A percentile compares a stretch with the other conserved stretches of the same genome.
Conservation (phyloP, 2,888 invertebrate genomes). For the Chirona hameri region DNA sequence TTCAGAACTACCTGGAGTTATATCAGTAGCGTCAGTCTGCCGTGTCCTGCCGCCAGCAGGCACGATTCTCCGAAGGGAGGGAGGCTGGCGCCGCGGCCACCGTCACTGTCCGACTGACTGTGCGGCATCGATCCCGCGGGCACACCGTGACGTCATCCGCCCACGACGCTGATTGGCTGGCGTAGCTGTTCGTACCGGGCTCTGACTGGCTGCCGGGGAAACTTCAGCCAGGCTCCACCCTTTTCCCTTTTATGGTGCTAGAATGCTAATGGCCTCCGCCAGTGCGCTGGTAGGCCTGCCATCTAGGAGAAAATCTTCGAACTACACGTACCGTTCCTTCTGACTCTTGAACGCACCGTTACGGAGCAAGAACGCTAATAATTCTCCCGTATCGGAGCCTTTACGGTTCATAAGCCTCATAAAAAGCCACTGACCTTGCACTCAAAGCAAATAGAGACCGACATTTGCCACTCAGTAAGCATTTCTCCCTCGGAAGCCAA, state of each 20-base stretch:
- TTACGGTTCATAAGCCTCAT: constrained; percentile 27
- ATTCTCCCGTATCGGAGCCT: constrained; percentile 25
- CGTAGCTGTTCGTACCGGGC: no score
- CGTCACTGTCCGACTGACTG: background rate
- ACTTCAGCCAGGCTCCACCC: background rate
- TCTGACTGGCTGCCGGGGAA: background rate
- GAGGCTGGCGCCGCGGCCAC: background rate
- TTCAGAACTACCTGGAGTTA: no score
- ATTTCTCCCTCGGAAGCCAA: background rate
- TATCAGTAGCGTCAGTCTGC: no score
- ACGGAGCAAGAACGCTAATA: constrained; percentile 6
- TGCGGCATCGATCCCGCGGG: background rate
- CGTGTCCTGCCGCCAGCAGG: no score
- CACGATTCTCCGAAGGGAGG: background rate
- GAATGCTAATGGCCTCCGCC: background rate
- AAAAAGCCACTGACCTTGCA: constrained; percentile 11
- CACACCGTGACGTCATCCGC: background rate
- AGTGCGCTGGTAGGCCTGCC: background rate
- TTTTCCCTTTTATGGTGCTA: background rate
- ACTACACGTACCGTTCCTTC: background rate
- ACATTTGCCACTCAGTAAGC: background rate
- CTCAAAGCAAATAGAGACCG: background rate
- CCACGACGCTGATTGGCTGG: background rate
- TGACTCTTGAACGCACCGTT: background rate
- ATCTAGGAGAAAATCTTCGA: background rate